These are phyloP conservation scores for Metallyticus violacea DNA, from an alignment of 2,888 invertebrate species.

Conservation along the genomic window DNA sequence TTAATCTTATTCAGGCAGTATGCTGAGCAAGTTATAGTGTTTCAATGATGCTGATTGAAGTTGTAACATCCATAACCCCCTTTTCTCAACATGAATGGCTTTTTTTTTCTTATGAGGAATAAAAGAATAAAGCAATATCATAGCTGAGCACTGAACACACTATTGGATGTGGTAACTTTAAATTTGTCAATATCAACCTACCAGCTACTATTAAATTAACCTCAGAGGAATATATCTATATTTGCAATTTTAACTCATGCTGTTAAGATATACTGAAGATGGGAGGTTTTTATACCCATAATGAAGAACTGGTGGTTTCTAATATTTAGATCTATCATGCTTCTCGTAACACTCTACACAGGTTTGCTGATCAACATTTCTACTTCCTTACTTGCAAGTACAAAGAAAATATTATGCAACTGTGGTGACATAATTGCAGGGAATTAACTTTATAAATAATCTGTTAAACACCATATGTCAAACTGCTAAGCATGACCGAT, in stretches of 20 bases:
- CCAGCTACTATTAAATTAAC: neutral
- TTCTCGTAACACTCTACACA: neutral
- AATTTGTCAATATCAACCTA: too few relatives aligned
- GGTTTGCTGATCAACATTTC: neutral
- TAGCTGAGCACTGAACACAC: neutral
- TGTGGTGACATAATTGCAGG: too few relatives aligned
- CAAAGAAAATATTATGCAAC: neutral
- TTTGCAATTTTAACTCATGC: neutral
- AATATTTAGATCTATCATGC: neutral
- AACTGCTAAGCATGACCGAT: too few relatives aligned
- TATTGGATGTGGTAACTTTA: neutral
- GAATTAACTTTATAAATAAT: too few relatives aligned
- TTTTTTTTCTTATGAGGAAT: neutral
- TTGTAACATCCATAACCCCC: too few relatives aligned
- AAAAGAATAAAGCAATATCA: neutral
- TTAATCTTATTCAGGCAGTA: neutral
- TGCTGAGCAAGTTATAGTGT: neutral
- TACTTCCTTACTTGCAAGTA: neutral
- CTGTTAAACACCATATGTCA: too few relatives aligned
- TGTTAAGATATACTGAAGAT: neutral
- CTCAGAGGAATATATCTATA: neutral
- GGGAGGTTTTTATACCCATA: neutral
- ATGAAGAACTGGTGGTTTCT: neutral
- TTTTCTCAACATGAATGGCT: too few relatives aligned
- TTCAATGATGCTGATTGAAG: neutral